Base-by-base conservation (phyloP, 2,113 vertebrate species). In the Delphinus delphis region DNA sequence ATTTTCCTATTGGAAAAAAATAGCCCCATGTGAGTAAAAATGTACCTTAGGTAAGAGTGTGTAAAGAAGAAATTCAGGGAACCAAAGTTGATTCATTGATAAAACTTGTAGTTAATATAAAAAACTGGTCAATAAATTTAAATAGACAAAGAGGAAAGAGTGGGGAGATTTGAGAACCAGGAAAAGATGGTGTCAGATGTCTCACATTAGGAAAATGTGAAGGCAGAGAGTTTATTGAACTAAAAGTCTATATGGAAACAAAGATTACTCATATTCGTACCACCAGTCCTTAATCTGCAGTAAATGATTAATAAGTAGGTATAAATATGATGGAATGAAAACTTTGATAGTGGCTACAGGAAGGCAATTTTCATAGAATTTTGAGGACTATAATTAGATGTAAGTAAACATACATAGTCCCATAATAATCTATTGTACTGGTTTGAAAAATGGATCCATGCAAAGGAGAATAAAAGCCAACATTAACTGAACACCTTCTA, bases 291-390 rank as follows among this genome's bases (percentile, higher is more conserved):
- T 93, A 3, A 12, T 50, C 14, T 88, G 33, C 18, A 93, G 38
- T 47, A 76, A 93, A 76, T 79, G 12, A 50, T 85, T 93, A 92
- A 36, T 36, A 88, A 73, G 11, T 55, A 60, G 15, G 3, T 26
- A 4, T 33, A 80, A 74, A 77, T 81, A 77, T 86, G 47, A 33
- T 63, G 1, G 25, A 85, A 85, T 86, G 5, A 83, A 94, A 94
- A 77, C 36, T 96, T 97, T 90, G 36, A 71, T 87, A 62, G 84
- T 86, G 67, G 26, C 31, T 17, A 44, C 38, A 55, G 10, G 38
- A 84, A 38, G 62, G 23, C 7, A 90, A 77, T 95, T 95, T 80
- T n/a, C 17, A 73, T 31, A 83, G 47, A 93, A 67, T 67, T 96
- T 92, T 94, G 68, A 87, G 65, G 3, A 28, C 5, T 36, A 65